Conservation (phyloP, 2,797 vertebrate genomes). For the Paramormyrops hopkinsi region DNA sequence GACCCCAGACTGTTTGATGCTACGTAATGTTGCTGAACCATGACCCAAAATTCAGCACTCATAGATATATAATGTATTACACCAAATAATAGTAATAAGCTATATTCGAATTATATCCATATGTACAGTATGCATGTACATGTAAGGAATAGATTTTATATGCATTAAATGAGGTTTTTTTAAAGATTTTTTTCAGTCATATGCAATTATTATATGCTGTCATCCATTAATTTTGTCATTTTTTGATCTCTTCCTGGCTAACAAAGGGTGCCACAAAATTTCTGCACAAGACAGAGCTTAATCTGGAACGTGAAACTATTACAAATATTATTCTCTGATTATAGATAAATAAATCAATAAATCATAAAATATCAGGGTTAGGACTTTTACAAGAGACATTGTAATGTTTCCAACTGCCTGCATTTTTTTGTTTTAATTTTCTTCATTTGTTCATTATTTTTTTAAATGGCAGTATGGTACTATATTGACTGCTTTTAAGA, state of each 20-base stretch:
- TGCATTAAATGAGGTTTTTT: neutral
- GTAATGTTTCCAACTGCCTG: neutral
- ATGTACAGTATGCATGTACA: neutral
- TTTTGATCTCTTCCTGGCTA: neutral
- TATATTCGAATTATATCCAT: neutral
- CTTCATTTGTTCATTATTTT: neutral
- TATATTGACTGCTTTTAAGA: conserved; percentile 18
- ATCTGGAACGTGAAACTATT: conserved; percentile 24
- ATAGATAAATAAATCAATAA: conserved; percentile 32
- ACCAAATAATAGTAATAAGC: neutral
- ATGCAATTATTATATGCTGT: neutral
- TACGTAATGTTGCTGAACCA: neutral
- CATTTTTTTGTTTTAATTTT: neutral
- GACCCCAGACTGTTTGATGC: neutral
- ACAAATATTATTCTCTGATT: conserved; percentile 28
- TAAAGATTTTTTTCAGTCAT: neutral
- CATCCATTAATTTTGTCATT: neutral
- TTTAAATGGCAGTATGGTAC: conserved; percentile 22
- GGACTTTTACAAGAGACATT: conserved; percentile 21
- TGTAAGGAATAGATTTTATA: neutral
- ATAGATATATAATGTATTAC: neutral
- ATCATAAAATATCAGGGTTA: conserved; percentile 4
- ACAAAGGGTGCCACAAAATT: neutral
- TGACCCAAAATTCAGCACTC: neutral
- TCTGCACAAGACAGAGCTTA: neutral